Evolutionary conservation across 2,113 vertebrate species (phyloP), one percentile per base, ranked within the genome.

Genomic region (Brachypodius melanocephalos): DNA sequence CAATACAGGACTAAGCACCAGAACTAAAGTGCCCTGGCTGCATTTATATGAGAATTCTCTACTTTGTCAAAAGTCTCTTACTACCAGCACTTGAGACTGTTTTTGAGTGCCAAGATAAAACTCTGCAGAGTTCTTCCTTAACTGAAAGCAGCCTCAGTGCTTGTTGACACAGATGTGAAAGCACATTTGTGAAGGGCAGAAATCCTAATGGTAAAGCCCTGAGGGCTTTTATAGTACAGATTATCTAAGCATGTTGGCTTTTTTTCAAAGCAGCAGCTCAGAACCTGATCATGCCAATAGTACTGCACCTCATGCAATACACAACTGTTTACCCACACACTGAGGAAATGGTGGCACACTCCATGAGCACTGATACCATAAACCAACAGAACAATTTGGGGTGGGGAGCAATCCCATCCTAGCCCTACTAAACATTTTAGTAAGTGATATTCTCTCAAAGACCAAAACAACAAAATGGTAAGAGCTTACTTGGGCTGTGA

Each of bases 401-500:
- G 0, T 4, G 24, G 12, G 10, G 14, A 67, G 31, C 34, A 88
- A 17, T 8, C 40, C 38, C 36, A 52, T 13, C 54, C 59, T 18
- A 76, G 2, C 25, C 57, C 52, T 24, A 18, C 7, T 34, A 14
- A 57, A 66, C 29, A 20, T 36, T 68, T 46, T 10, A 48, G 9
- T 15, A 51, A 75, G 22, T 2, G 3, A 36, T 29, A 43, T 1
- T 59, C 19, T 48, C 52, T 63, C 49, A 15, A 63, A 86, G 26
- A 59, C 5, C 29, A 51, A 76, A 72, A 12, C 7, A 81, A 63
- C 14, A 21, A 49, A 51, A 54, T 0, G 20, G 5, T 55, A 71
- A 84, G 77, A 51, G 75, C 98, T 99, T 98, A 99, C 99, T 98
- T 89, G 18, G 98, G 96, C 83, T 98, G 98, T 26, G 96, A 95